Base-by-base conservation (phyloP, 2,113 vertebrate species). In the Takifugu flavidus region DNA sequence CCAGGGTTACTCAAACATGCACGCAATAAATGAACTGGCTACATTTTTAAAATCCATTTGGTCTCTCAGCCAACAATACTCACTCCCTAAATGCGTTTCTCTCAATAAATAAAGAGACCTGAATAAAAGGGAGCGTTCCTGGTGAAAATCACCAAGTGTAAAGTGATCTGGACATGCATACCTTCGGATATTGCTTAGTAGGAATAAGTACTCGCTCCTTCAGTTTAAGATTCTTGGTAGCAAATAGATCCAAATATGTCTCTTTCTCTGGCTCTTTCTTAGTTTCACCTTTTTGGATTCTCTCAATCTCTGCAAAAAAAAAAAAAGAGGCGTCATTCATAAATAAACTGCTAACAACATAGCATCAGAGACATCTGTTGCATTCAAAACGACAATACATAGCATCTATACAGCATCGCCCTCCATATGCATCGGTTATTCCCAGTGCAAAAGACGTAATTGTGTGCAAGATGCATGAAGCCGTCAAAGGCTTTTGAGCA, bases 121-220 rank as follows among this genome's bases (percentile, higher is more conserved):
- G 7, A 10, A 11, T 39, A 39, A 20, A 20, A 39, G 34, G 1
- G 34, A 39, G 34, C 7, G 7, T 6, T 39, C 34, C 34, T 10
- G 3, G 34, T 39, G 34, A 39, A 10, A 1, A 31, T 31, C 5
- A 31, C 46, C 12, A 46, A 49, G 4, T 14, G 45, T 47, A 5
- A 47, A 47, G 14, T 14, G 7, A 39, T 39, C 45, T 47, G 14
- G 45, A 47, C 45, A 47, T 0, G 34, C 90, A 91, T 77, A 99
- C 96, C 90, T 94, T 94, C 2, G 96, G 96, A 68, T 95, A 98
- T 68, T 95, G 94, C 58, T 98, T 98, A 56, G 94, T 93, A 13
- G 96, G 96, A 71, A 99, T 99, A 63, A 99, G 92, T 13, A 99
- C 94, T 25, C 95, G 89, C 66, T 99, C 95, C 58, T 96, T 98